A percentile compares a stretch with the other conserved stretches of the same genome.
Evolutionary conservation across 1,140 invertebrate genomes (phyloP).

Genomic region (Pogonognathellus flavescens): DNA sequence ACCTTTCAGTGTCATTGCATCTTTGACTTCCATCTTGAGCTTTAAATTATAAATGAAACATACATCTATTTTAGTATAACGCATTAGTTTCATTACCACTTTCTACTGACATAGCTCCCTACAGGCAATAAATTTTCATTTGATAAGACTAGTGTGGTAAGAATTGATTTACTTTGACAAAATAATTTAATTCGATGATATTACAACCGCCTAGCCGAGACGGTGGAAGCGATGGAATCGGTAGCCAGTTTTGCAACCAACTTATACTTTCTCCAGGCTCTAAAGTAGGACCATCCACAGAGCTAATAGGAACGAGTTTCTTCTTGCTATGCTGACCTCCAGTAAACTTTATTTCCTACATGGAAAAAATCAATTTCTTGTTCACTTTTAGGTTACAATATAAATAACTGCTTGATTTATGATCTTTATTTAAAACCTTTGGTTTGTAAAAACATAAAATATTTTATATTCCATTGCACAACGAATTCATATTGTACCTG

Average conservation of each 20-base stretch:
- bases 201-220: conserved; percentile 55
- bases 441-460: too few relatives aligned
- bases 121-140: neutral
- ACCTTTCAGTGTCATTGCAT: conserved; percentile 57
- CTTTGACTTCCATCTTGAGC: conserved; percentile 61
- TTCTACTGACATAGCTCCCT: neutral
- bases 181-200: conserved; percentile 58
- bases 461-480: too few relatives aligned
- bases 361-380: neutral
- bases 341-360: conserved; percentile 55
- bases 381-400: neutral
- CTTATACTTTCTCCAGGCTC: conserved; percentile 46
- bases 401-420: too few relatives aligned
- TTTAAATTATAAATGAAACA: conserved; percentile 1
- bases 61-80: neutral
- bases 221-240: conserved; percentile 60
- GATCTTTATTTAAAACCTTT: too few relatives aligned
- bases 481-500: conserved; percentile 39
- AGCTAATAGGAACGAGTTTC: conserved; percentile 42
- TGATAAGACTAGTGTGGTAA: conserved; percentile 11
- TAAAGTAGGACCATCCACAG: conserved; percentile 51
- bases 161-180: conserved; percentile 50
- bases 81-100: neutral
- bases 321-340: conserved; percentile 43
- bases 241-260: conserved; percentile 52